These are phyloP conservation scores for Eilema depressum DNA, from an alignment of 2,888 invertebrate genomes.

Conservation along the genomic window DNA sequence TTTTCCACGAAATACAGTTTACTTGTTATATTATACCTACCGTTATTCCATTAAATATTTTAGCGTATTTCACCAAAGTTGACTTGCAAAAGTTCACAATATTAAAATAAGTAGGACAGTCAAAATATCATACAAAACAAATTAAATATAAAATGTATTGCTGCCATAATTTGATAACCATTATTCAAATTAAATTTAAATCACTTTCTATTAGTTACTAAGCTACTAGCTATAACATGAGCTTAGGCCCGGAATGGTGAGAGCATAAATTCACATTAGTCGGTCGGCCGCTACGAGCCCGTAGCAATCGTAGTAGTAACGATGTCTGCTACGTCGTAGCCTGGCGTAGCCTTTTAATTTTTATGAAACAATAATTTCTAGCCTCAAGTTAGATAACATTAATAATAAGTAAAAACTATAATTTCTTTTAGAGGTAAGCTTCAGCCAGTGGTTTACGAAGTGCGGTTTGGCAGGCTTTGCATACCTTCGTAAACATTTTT, in stretches of 20 bases:
- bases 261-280: constrained; percentile 1
- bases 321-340: constrained; percentile 1
- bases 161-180: not conserved
- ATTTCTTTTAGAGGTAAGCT: not conserved
- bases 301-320: constrained; percentile 1
- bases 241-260: not conserved
- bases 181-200: not conserved
- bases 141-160: too few species aligned
- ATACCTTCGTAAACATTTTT: constrained; percentile 1
- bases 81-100: too few species aligned
- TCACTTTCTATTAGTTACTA: not conserved
- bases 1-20: too few species aligned
- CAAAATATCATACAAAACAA: too few species aligned
- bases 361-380: not conserved
- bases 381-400: not conserved
- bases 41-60: too few species aligned
- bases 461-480: not conserved
- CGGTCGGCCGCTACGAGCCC: not conserved
- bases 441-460: not conserved
- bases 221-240: not conserved
- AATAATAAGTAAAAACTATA: not conserved
- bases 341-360: not conserved
- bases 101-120: too few species aligned
- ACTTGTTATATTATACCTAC: too few species aligned
- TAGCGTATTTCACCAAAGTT: too few species aligned